These are phyloP conservation scores for Uria lomvia DNA, from an alignment of 2,113 vertebrate species.

Conservation along the genomic window DNA sequence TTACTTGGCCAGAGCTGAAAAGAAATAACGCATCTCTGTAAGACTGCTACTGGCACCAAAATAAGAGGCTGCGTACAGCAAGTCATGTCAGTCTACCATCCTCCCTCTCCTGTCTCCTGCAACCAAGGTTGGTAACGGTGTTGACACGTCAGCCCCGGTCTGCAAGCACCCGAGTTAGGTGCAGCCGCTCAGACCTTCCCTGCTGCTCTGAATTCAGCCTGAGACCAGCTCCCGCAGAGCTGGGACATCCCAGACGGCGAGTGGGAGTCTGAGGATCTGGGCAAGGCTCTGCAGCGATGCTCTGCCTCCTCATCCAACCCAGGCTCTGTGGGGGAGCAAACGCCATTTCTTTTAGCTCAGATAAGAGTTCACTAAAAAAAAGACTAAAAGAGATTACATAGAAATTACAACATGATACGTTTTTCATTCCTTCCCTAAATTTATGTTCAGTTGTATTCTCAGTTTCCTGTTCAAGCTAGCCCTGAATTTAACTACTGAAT, in stretches of 20 bases:
- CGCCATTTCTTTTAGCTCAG: background rate
- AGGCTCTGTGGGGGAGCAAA: background rate
- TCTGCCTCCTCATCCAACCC: background rate
- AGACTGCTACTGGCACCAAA: background rate
- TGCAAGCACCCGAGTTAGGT: background rate
- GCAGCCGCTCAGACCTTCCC: background rate
- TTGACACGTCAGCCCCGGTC: background rate
- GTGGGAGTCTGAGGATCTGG: background rate
- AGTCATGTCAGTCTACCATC: background rate
- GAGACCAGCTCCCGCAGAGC: background rate
- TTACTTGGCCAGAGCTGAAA: background rate
- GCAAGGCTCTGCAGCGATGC: background rate
- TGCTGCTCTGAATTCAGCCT: rapidly evolving
- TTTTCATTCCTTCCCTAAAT: background rate
- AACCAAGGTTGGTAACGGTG: background rate
- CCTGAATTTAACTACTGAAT: background rate
- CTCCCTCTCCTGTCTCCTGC: background rate
- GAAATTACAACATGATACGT: background rate
- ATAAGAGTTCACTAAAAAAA: background rate
- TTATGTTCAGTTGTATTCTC: background rate
- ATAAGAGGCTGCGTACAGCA: background rate
- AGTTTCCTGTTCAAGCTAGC: background rate
- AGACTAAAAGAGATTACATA: background rate
- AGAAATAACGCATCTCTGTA: background rate
- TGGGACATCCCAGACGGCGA: rapidly evolving